Base-by-base conservation (phyloP, 2,113 vertebrate species). In the Oceanodroma tethys region DNA sequence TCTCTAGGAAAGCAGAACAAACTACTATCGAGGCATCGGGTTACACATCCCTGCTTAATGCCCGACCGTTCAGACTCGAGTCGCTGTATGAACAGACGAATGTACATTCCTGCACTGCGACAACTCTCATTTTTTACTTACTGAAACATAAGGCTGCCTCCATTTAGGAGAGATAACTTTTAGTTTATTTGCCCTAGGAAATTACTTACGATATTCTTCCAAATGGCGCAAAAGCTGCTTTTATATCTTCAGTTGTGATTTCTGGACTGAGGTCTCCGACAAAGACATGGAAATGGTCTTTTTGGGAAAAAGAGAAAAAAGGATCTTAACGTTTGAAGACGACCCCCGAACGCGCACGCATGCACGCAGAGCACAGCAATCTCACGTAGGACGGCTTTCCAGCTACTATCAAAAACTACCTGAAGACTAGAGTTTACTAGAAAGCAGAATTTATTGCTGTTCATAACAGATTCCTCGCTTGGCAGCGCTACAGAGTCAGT, bases 241-340 rank as follows among this genome's bases (percentile, higher is more conserved):
- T 99, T 97, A 99, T 99, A 56, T 99, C 99, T 98, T 99, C 99
- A 63, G 99, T 99, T 80, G 99, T 99, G 91, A 99, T 99, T 99
- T 99, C 99, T 62, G 99, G 99, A 88, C 99, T 99, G 93, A 99
- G 99, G 98, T 99, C 99, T 96, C 99, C 99, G 14, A 99, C 99
- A 93, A 99, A 99, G 95, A 99, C 99, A 59, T 99, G 99, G 98
- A 99, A 99, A 98, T 99, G 99, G 98, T 99, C 99, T 99, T 98
- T 85, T 86, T 60, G 85, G 76, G 90, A 95, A 93, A 96, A 94
- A 92, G 88, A 80, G 85, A 90, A 90, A 96, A 43, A 93, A 40
- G 80, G 59, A 82, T 81, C 79, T 97, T 91, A 97, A 66, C 30
- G 86, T 85, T 40, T 94, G 93, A 80, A 95, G 93, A 85, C 16